Conservation (phyloP, 2,888 invertebrate genomes). For the Orthosia cruda region DNA sequence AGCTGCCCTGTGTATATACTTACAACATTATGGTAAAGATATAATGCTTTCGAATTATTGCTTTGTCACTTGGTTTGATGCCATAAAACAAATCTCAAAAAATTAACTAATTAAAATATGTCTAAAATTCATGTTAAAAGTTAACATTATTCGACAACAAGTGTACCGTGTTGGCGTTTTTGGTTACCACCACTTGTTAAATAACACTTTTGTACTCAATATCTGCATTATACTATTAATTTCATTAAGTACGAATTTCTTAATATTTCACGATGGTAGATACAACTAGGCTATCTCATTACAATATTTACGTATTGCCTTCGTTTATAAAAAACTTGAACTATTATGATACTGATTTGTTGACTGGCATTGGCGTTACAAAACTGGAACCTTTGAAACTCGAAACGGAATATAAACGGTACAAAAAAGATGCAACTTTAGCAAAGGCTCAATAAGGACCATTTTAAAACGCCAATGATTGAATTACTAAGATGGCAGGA, state of each 20-base stretch:
- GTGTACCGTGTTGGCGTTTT: slow-evolving; percentile 44
- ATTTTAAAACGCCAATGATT: slow-evolving; percentile 34
- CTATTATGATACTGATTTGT: slow-evolving; percentile 58
- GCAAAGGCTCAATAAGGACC: slow-evolving; percentile 9
- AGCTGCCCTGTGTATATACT: slow-evolving; percentile 29
- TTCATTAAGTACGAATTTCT: slow-evolving; percentile 67
- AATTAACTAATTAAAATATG: slow-evolving; percentile 58
- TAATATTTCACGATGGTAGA: slow-evolving; percentile 41
- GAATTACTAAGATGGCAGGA: slow-evolving; percentile 34
- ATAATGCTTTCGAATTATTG: slow-evolving; percentile 8
- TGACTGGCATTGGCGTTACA: slow-evolving; percentile 44
- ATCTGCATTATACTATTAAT: slow-evolving; percentile 54
- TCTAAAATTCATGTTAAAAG: slow-evolving; percentile 50
- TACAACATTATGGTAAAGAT: slow-evolving; percentile 1
- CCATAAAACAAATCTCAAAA: slow-evolving; percentile 58
- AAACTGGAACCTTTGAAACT: slow-evolving; percentile 14
- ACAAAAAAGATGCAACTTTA: slow-evolving; percentile 21
- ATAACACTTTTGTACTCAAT: slow-evolving; percentile 59
- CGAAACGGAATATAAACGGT: slow-evolving; percentile 1
- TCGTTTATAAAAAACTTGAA: slow-evolving; percentile 33
- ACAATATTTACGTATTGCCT: slow-evolving; percentile 46
- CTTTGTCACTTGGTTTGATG: slow-evolving; percentile 5
- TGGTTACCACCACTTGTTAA: slow-evolving; percentile 41
- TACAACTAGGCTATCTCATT: slow-evolving; percentile 38
- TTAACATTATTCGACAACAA: slow-evolving; percentile 54